phyloP scores from a whole-genome alignment of 2,797 vertebrate species.

The Hypotaenidia philippensis region DNA sequence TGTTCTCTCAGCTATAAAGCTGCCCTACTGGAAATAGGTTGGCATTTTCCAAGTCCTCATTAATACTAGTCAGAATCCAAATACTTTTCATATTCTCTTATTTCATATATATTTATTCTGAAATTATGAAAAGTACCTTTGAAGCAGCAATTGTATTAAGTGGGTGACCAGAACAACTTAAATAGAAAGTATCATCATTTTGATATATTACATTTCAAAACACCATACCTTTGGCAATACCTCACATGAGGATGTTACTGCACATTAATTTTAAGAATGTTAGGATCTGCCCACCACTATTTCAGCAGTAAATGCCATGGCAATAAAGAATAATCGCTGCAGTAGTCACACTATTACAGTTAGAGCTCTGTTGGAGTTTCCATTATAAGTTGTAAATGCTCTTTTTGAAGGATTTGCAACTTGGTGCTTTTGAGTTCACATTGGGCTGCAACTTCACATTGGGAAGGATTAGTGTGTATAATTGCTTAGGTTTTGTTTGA shows the following conservation, averaged over 20 bases:
- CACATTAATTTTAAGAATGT: slow-evolving; percentile 72
- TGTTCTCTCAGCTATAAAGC: slow-evolving; percentile 51
- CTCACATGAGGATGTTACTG: slow-evolving; percentile 57
- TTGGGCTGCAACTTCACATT: slow-evolving; percentile 50
- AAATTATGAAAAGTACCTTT: slow-evolving; percentile 65
- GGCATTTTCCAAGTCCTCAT: slow-evolving; percentile 61
- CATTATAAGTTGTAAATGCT: slow-evolving; percentile 67
- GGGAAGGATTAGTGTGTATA: slow-evolving; percentile 64
- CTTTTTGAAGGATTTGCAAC: slow-evolving; percentile 67
- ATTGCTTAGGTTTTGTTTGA: slow-evolving; percentile 59
- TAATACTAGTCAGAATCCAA: slow-evolving; percentile 59
- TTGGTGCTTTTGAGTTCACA: slow-evolving; percentile 60
- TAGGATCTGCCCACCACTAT: slow-evolving; percentile 62
- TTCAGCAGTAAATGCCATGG: slow-evolving; percentile 72
- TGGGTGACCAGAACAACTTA: slow-evolving; percentile 57
- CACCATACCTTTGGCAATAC: slow-evolving; percentile 37
- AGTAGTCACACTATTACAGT: slow-evolving; percentile 53
- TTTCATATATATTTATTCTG: slow-evolving; percentile 64
- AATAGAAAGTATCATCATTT: slow-evolving; percentile 65
- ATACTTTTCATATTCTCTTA: slow-evolving; percentile 38
- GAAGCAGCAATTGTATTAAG: slow-evolving; percentile 47
- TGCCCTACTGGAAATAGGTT: slow-evolving; percentile 41
- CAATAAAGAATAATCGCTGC: slow-evolving; percentile 70
- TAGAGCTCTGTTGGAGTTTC: slow-evolving; percentile 66
- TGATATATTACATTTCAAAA: slow-evolving; percentile 70